Evolutionary conservation across 2,113 vertebrate species (phyloP).

Genomic region (Perca flavescens): DNA sequence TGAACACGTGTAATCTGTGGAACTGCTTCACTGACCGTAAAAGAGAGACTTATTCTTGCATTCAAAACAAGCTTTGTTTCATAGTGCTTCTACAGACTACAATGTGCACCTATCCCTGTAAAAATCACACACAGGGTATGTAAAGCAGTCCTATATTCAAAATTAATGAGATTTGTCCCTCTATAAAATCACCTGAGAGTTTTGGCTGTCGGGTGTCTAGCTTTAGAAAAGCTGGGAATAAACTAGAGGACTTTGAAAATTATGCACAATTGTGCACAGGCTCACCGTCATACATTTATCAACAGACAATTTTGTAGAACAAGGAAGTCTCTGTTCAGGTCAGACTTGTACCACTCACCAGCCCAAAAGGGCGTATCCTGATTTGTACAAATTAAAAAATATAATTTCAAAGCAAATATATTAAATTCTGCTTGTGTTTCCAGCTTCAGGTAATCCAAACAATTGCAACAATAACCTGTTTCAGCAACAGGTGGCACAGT

Average conservation of each 20-base stretch:
- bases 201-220: background rate
- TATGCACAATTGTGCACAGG: conserved; percentile 14
- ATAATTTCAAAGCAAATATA: too few species aligned
- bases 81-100: background rate
- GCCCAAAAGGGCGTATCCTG: background rate
- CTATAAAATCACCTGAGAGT: conserved; percentile 39
- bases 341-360: background rate
- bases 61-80: conserved; percentile 11
- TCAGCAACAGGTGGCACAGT: too few species aligned
- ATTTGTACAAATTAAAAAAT: background rate
- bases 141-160: conserved; percentile 40
- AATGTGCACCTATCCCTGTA: conserved; percentile 29
- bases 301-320: background rate
- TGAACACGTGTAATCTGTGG: background rate
- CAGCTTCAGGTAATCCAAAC: background rate
- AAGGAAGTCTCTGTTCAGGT: background rate
- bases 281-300: conserved; percentile 15
- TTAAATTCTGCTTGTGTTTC: background rate
- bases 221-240: conserved; percentile 23
- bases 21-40: conserved; percentile 3
- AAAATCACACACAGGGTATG: conserved; percentile 21
- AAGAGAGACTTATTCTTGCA: conserved; percentile 1
- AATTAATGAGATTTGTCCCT: conserved; percentile 52
- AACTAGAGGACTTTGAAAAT: conserved; percentile 10
- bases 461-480: too few species aligned